Percentiles rank a stretch among this genome's conserved stretches.
Evolutionary conservation across 1,140 invertebrate species (phyloP).

Genomic region (Drosophila leontia): DNA sequence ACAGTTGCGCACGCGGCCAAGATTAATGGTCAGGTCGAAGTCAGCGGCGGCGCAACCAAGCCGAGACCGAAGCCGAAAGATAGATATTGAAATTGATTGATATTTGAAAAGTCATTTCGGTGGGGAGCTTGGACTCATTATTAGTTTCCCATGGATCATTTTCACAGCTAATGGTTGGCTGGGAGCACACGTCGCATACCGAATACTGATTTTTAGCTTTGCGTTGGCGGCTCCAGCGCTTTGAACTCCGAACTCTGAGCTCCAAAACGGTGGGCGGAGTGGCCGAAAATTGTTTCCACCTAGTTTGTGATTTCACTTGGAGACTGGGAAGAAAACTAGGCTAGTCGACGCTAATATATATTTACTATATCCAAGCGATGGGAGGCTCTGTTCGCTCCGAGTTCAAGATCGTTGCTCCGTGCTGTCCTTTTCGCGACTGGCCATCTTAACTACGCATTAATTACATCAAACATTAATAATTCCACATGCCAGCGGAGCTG

Average conservation of each 20-base stretch:
- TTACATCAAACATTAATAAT: slow-evolving; percentile 80
- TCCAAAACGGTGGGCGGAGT: slow-evolving; percentile 50
- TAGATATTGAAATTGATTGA: slow-evolving; percentile 79
- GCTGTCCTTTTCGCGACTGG: slow-evolving; percentile 36
- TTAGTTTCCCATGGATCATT: slow-evolving; percentile 77
- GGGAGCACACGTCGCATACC: slow-evolving; percentile 37
- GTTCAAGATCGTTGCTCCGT: slow-evolving; percentile 12
- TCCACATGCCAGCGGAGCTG: slow-evolving; percentile 51
- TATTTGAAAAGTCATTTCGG: slow-evolving; percentile 78
- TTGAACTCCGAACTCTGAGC: slow-evolving; percentile 52
- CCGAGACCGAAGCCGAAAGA: slow-evolving; percentile 15
- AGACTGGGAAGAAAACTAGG: slow-evolving; percentile 27
- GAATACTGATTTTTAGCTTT: slow-evolving; percentile 47
- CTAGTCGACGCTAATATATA: slow-evolving; percentile 13
- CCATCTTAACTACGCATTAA: slow-evolving; percentile 83
- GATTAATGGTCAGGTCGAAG: slow-evolving; percentile 62
- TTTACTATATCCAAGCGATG: neutral
- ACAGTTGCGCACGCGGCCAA: slow-evolving; percentile 81
- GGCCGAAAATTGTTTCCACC: slow-evolving; percentile 37
- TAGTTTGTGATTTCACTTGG: slow-evolving; percentile 18
- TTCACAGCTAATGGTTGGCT: slow-evolving; percentile 60
- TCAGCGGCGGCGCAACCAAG: slow-evolving; percentile 8
- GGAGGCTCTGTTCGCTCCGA: neutral
- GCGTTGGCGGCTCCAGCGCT: slow-evolving; percentile 70
- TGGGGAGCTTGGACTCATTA: slow-evolving; percentile 58